Conservation (phyloP, 1,140 invertebrate genomes). For the Bradynema listronoti region DNA sequence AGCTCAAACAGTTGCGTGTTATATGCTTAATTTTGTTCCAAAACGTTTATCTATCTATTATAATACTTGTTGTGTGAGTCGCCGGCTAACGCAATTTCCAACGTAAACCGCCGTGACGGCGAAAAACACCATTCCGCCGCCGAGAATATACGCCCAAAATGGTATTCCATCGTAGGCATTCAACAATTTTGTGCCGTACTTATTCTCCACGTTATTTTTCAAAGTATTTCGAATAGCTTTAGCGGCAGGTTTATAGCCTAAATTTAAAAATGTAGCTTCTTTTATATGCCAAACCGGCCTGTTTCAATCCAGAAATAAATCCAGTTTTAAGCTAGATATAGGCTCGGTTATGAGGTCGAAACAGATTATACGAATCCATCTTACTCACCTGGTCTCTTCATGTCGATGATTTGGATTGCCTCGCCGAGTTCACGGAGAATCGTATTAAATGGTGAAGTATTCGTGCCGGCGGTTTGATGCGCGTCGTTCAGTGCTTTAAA, state of each 20-base stretch:
- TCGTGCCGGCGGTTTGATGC: neutral
- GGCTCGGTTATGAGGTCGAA: no score
- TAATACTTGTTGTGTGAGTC: conserved; percentile 4
- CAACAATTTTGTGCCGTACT: neutral
- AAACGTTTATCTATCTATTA: no score
- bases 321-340: no score
- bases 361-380: no score
- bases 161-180: neutral
- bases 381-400: neutral
- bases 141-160: conserved; percentile 5
- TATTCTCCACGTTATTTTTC: neutral
- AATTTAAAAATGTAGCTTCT: neutral
- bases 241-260: neutral
- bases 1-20: neutral
- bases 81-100: neutral
- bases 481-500: neutral
- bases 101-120: conserved; percentile 1
- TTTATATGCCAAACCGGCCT: neutral
- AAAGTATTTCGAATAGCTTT: neutral
- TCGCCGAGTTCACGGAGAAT: neutral
- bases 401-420: neutral
- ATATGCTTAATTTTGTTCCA: no score
- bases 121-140: neutral
- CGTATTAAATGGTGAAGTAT: neutral
- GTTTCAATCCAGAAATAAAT: neutral